These are phyloP conservation scores for Saccostrea glomerata DNA, from an alignment of 1,140 invertebrate genomes.

Conservation along the genomic window DNA sequence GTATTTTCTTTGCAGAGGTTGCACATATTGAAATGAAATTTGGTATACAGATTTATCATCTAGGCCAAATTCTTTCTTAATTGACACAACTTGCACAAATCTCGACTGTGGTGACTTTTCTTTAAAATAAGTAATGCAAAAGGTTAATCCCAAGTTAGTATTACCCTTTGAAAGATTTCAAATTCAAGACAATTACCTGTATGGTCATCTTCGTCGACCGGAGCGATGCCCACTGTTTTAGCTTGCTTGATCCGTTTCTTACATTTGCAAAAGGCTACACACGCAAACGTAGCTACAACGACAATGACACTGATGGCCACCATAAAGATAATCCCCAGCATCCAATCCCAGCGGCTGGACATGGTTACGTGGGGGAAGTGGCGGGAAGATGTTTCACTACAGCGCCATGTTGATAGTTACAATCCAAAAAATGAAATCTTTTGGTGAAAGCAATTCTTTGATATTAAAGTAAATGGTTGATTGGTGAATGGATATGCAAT, in stretches of 20 bases:
- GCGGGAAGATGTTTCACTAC: neutral
- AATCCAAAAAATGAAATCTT: neutral
- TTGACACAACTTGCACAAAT: too few relatives aligned
- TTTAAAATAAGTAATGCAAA: too few relatives aligned
- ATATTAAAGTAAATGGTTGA: neutral
- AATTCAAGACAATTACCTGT: neutral
- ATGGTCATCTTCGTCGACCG: neutral
- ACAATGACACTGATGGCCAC: slow-evolving; percentile 1
- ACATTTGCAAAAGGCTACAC: slow-evolving; percentile 2
- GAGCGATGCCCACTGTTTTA: neutral
- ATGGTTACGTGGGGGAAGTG: neutral
- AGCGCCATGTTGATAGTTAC: neutral
- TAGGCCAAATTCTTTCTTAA: too few relatives aligned
- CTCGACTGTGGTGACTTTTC: too few relatives aligned
- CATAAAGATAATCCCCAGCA: slow-evolving; percentile 25
- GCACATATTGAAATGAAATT: too few relatives aligned
- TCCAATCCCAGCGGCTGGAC: slow-evolving; percentile 25
- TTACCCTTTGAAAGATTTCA: too few relatives aligned
- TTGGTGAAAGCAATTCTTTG: too few relatives aligned
- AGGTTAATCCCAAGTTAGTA: too few relatives aligned
- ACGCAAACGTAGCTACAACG: neutral
- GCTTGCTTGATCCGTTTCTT: slow-evolving; percentile 1
- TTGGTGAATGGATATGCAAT: too few relatives aligned
- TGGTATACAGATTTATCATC: too few relatives aligned
- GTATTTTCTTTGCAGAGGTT: too few relatives aligned